A percentile compares a stretch with the other conserved stretches of the same genome.
These are phyloP conservation scores for Sisyra nigra DNA, from an alignment of 2,888 invertebrate species.

Conservation along the genomic window DNA sequence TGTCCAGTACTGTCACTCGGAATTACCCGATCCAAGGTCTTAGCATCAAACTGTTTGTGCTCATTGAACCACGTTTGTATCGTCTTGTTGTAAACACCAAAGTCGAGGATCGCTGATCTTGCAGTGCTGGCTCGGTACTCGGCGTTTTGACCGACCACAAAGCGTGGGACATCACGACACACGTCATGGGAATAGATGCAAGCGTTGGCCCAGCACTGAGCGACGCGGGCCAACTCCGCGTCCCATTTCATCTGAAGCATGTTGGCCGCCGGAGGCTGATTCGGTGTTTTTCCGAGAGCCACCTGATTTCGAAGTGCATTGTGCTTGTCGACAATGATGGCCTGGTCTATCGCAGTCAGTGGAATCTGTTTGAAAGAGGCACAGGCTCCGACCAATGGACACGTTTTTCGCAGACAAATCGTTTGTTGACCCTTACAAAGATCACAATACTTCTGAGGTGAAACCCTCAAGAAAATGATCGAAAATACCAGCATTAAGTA, in stretches of 20 bases:
- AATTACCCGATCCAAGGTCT: not conserved
- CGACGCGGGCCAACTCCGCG: constrained; percentile 7
- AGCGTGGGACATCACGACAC: not conserved
- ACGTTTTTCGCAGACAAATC: not conserved
- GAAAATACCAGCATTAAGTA: no score
- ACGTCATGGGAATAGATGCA: constrained; percentile 4
- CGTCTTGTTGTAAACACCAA: not conserved
- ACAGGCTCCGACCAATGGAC: constrained; percentile 1
- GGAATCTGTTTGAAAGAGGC: not conserved
- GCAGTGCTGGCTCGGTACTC: not conserved
- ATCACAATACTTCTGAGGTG: not conserved
- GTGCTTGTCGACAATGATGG: constrained; percentile 1
- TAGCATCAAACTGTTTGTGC: not conserved
- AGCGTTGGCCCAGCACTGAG: constrained; percentile 8
- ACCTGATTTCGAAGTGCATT: not conserved
- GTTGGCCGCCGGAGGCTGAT: constrained; percentile 1
- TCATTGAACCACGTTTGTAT: constrained; percentile 1
- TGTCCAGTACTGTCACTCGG: not conserved
- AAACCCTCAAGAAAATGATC: no score
- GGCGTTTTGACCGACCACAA: not conserved
- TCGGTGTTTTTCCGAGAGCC: not conserved
- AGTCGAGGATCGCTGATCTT: no score
- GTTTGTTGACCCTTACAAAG: constrained; percentile 3
- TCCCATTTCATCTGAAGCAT: not conserved
- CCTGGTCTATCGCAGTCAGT: not conserved